A percentile compares a stretch with the other conserved stretches of the same genome.
phyloP scores from a whole-genome alignment of 1,140 invertebrate genomes.

The Drosophila subobscura region DNA sequence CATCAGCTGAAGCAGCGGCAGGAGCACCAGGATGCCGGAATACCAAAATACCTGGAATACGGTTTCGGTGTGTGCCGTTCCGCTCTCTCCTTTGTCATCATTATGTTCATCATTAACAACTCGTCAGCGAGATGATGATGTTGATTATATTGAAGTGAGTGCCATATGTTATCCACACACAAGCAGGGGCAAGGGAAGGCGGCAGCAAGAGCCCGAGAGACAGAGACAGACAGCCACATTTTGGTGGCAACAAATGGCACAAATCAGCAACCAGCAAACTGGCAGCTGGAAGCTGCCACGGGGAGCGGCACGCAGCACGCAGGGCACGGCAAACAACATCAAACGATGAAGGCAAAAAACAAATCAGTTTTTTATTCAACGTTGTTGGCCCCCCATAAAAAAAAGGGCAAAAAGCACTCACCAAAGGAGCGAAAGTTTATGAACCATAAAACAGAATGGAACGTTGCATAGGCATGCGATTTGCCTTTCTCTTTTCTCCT shows the following conservation, averaged over 20 bases:
- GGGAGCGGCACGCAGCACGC: not conserved
- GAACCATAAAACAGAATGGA: constrained; percentile 62
- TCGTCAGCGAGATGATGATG: constrained; percentile 53
- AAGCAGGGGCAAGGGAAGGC: not conserved
- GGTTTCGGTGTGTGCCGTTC: too few species aligned
- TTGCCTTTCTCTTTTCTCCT: constrained; percentile 10
- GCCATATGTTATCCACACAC: constrained; percentile 47
- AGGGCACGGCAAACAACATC: constrained; percentile 11
- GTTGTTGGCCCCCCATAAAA: constrained; percentile 19
- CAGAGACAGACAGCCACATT: constrained; percentile 14
- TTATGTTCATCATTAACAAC: constrained; percentile 62
- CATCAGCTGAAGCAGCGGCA: constrained; percentile 8
- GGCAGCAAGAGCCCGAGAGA: not conserved
- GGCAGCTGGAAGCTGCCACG: too few species aligned
- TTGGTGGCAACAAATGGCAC: constrained; percentile 58
- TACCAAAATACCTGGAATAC: too few species aligned
- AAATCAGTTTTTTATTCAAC: constrained; percentile 65
- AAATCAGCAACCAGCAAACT: constrained; percentile 36
- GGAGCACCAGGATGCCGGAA: not conserved
- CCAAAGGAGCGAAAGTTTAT: constrained; percentile 58
- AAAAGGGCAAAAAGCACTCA: constrained; percentile 49
- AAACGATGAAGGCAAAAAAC: constrained; percentile 44
- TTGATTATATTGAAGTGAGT: constrained; percentile 51
- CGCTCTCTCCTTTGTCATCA: constrained; percentile 23
- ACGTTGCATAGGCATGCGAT: constrained; percentile 60